phyloP scores from a whole-genome alignment of 1,140 invertebrate genomes.

The Myzus persicae region DNA sequence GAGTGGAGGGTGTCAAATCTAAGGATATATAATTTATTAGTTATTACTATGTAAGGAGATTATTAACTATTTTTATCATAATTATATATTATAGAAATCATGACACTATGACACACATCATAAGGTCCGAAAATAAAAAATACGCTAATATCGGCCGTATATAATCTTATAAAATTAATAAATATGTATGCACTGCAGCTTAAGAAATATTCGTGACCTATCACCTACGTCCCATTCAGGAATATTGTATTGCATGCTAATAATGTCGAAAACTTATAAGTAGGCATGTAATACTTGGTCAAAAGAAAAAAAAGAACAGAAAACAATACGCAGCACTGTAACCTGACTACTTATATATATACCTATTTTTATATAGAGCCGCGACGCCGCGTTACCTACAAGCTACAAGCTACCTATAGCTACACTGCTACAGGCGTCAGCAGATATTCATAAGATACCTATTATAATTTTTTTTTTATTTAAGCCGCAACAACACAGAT shows the following conservation, averaged over 20 bases:
- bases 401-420: not conserved
- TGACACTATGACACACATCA: too few relatives aligned
- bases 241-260: not conserved
- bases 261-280: not conserved
- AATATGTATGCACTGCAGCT: too few relatives aligned
- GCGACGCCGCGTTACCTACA: not conserved
- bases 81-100: too few relatives aligned
- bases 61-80: too few relatives aligned
- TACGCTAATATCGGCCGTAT: too few relatives aligned
- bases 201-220: not conserved
- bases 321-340: not conserved
- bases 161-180: too few relatives aligned
- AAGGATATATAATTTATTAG: too few relatives aligned
- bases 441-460: not conserved
- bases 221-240: not conserved
- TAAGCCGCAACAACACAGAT: too few relatives aligned
- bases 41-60: too few relatives aligned
- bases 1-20: too few relatives aligned
- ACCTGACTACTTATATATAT: not conserved
- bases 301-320: not conserved
- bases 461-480: too few relatives aligned
- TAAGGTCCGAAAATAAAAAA: too few relatives aligned
- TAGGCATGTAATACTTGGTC: not conserved
- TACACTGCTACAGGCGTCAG: not conserved
- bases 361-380: not conserved